Evolutionary conservation across 2,888 invertebrate genomes (phyloP).

Genomic region (Elysia crispata): DNA sequence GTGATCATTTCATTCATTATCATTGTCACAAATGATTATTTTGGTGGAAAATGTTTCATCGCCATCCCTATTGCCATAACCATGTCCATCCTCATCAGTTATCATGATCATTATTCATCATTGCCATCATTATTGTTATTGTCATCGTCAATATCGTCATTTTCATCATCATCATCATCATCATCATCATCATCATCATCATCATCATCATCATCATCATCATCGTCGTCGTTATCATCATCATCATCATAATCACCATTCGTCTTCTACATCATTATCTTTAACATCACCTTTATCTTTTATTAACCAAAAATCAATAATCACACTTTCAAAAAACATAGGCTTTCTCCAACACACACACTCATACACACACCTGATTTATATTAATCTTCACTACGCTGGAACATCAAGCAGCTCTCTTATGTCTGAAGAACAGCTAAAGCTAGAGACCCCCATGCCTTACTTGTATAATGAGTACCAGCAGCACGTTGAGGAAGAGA

Average conservation of each 20-base stretch:
- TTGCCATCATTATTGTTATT: conserved; percentile 22
- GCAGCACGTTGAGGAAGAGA: conserved; percentile 53
- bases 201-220: conserved; percentile 29
- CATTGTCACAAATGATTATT: no score
- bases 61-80: no score
- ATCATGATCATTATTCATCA: conserved; percentile 5
- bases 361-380: no score
- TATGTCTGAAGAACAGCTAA: not conserved
- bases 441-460: not conserved
- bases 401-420: no score
- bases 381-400: no score
- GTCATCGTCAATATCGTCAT: conserved; percentile 33
- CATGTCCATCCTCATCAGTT: not conserved
- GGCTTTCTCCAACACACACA: no score
- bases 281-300: no score
- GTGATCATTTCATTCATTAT: no score
- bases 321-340: no score
- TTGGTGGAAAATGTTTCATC: no score
- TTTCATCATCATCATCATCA: conserved; percentile 45
- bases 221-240: conserved; percentile 34
- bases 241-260: conserved; percentile 29
- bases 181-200: conserved; percentile 41
- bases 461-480: conserved; percentile 63
- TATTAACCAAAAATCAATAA: no score
- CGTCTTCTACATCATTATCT: conserved; percentile 24